Evolutionary conservation across 2,113 vertebrate genomes (phyloP), one percentile per base, ranked within the genome.

Genomic region (Geococcyx californianus): DNA sequence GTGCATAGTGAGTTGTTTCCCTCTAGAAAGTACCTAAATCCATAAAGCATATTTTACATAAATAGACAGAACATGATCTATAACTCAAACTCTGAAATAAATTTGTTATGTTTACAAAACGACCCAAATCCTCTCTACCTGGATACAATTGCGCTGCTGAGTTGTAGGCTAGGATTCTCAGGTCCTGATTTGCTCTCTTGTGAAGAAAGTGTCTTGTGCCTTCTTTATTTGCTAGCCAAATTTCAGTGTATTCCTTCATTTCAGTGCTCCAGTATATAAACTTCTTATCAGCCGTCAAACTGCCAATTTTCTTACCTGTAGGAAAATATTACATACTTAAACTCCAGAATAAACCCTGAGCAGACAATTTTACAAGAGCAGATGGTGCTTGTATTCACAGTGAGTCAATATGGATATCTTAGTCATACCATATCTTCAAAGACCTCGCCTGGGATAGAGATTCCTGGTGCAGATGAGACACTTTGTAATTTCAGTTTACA

Each of bases 231-330:
- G 91, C 51, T 67, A 97, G 91, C 92, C 93, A 97, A 91, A 98
- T 91, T 84, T 90, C 88, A 12, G 90, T 52, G 77, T 73, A 84
- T 38, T 94, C 94, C 58, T 94, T 72, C 11, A n/a, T 80, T 84
- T 85, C 77, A 54, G 8, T 14, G 1, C 89, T 96, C 98, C 98
- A 98, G 23, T 98, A 98, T 52, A 98, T 55, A 84, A 97, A 98
- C 40, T 97, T 87, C 16, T 96, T 81, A 70, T 98, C 98, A 45
- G 95, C 91, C 33, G 97, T 95, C 94, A 98, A 81, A 76, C 97
- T 97, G 38, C 42, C 58, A 54, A 97, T 81, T 59, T 84, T 67
- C 45, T 77, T 56, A 91, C 92, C 97, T 98, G 77, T 23, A 91
- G 58, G 68, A 86, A 80, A 92, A 92, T 47, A 90, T 55, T 47